These are phyloP conservation scores for Acanthornis magna DNA, from an alignment of 2,797 vertebrate species.

Conservation along the genomic window DNA sequence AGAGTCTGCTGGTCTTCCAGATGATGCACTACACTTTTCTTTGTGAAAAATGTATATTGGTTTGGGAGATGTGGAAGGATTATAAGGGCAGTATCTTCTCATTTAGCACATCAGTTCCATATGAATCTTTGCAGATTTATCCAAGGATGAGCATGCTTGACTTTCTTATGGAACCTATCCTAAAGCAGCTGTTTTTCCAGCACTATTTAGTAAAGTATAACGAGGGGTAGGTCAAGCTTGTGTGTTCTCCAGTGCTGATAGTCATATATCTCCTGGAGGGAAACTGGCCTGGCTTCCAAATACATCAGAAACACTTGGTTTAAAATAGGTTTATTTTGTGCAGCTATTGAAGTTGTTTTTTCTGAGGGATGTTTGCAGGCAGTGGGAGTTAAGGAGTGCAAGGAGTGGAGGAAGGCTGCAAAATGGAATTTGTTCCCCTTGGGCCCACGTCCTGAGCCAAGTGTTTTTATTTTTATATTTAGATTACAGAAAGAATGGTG, in stretches of 20 bases:
- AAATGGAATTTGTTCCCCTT: neutral
- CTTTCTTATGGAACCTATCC: neutral
- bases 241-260: neutral
- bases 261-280: neutral
- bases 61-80: neutral
- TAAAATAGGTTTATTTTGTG: neutral
- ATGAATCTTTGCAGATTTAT: neutral
- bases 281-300: neutral
- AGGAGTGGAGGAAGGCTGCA: neutral
- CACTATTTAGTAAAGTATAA: neutral
- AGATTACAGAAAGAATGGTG: neutral
- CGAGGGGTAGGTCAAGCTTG: neutral
- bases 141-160: neutral
- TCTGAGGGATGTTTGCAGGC: neutral
- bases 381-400: neutral
- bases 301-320: slow-evolving; percentile 20
- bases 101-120: rapidly evolving
- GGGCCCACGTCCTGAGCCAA: neutral
- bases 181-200: neutral
- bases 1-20: neutral
- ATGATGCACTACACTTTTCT: neutral
- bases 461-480: neutral
- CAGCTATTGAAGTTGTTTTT: neutral
- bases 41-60: neutral
- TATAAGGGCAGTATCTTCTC: neutral